Base-by-base conservation (phyloP, 1,140 invertebrate species). In the Muscidifurax raptorellus region DNA sequence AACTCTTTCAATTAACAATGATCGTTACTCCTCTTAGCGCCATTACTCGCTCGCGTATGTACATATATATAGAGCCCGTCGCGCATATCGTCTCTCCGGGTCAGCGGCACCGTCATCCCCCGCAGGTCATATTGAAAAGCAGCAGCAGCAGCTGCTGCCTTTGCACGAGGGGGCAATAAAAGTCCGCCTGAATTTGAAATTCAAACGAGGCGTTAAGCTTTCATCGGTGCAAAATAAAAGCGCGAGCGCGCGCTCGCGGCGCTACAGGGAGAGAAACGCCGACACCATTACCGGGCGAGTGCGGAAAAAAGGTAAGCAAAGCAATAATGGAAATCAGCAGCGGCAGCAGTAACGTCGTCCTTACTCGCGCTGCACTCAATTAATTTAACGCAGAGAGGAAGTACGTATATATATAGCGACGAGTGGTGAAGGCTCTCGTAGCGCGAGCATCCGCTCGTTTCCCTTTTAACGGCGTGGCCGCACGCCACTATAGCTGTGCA, bases 101-200 rank as follows among this genome's bases (percentile, higher is more conserved):
- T 52, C 47, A 18, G 15, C 47, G 47, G 13, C 47, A 52, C 52
- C 52, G 22, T 7, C 36, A 47, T 9, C 66, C 36, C 66, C 18
- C 22, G 22, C 52, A 47, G 40, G 74, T 7, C 36, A 83, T 83
- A 83, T 83, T 83, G 64, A 69, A 67, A 83, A 76, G 18, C 72
- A 66, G 52, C 52, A 59, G 52, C 18, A 15, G 52, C 52, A 18
- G 52, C 52, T 5, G 36, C 40, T 36, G 71, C 22, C 30, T 5
- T 59, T 27, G 44, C n/a, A 59, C 47, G 22, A 18, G 6, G 71
- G 25, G 36, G 27, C 64, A 83, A 83, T 67, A 83, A 83, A 77
- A 77, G 74, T 47, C n/a, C 32, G 72, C 47, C 44, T n/a, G 59
- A 79, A 84, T 84, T 84, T 84, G 69, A 79, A 84, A 79, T 84